Percentiles rank a stretch among this genome's conserved stretches.
Conservation (phyloP, 1,140 invertebrate species). For the Eupeodes corollae region DNA sequence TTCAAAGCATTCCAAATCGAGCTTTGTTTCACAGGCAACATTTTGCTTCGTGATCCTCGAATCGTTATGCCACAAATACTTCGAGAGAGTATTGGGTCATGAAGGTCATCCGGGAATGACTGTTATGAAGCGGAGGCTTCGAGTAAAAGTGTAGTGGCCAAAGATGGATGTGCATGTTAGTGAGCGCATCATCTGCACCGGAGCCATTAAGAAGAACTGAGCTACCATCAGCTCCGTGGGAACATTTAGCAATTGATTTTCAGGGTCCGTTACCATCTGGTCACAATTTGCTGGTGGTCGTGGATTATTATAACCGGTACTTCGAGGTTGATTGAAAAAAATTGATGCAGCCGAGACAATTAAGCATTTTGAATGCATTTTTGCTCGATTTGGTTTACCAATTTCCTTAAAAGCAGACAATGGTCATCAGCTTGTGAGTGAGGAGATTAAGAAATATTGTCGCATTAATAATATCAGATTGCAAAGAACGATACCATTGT, state of each 20-base stretch:
- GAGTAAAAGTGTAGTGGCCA: slow-evolving; percentile 35
- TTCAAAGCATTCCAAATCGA: too few species aligned
- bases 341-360: background rate
- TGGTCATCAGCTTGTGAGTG: slow-evolving; percentile 8
- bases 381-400: slow-evolving; percentile 11
- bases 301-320: too few species aligned
- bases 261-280: slow-evolving; percentile 16
- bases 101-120: slow-evolving; percentile 27
- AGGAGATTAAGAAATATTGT: slow-evolving; percentile 12
- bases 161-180: slow-evolving; percentile 22
- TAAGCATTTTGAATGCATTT: slow-evolving; percentile 6
- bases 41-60: too few species aligned
- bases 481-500: slow-evolving; percentile 7
- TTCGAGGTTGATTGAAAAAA: too few species aligned
- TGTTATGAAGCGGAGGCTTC: slow-evolving; percentile 22
- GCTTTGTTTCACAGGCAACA: too few species aligned
- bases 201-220: slow-evolving; percentile 16
- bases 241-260: slow-evolving; percentile 18
- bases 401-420: slow-evolving; percentile 11
- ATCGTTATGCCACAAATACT: too few species aligned
- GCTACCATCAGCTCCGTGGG: slow-evolving; percentile 17
- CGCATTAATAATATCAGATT: slow-evolving; percentile 7
- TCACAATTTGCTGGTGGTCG: slow-evolving; percentile 17
- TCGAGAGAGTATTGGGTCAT: slow-evolving; percentile 17
- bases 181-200: slow-evolving; percentile 15